Evolutionary conservation across 2,888 invertebrate species (phyloP).

Genomic region (Reticulitermes lucifugus): DNA sequence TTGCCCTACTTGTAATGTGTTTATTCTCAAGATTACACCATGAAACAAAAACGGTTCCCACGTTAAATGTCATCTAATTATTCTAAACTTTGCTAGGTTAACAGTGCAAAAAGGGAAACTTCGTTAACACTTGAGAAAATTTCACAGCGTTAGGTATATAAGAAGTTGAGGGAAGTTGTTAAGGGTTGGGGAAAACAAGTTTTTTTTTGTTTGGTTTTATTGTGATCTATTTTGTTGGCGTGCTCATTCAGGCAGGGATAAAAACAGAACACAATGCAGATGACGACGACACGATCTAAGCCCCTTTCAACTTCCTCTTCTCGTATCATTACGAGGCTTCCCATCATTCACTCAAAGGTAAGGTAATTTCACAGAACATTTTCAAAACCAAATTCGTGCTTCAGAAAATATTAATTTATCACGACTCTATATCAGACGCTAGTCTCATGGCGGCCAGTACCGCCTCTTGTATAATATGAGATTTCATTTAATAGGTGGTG

Average conservation of each 20-base stretch:
- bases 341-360: neutral
- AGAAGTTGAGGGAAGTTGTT: neutral
- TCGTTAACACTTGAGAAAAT: neutral
- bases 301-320: neutral
- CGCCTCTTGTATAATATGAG: too few species aligned
- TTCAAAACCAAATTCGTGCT: neutral
- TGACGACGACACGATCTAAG: neutral
- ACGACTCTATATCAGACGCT: too few species aligned
- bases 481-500: too few species aligned
- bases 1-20: too few species aligned
- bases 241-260: neutral
- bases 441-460: too few species aligned
- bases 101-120: neutral
- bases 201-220: neutral
- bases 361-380: neutral
- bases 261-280: neutral
- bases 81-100: neutral
- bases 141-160: neutral
- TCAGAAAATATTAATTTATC: too few species aligned
- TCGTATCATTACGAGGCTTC: neutral
- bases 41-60: neutral
- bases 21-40: too few species aligned
- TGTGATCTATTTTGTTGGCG: neutral
- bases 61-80: neutral
- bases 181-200: neutral